phyloP scores from a whole-genome alignment of 1,140 invertebrate species.

The Pseudoatta argentina region DNA sequence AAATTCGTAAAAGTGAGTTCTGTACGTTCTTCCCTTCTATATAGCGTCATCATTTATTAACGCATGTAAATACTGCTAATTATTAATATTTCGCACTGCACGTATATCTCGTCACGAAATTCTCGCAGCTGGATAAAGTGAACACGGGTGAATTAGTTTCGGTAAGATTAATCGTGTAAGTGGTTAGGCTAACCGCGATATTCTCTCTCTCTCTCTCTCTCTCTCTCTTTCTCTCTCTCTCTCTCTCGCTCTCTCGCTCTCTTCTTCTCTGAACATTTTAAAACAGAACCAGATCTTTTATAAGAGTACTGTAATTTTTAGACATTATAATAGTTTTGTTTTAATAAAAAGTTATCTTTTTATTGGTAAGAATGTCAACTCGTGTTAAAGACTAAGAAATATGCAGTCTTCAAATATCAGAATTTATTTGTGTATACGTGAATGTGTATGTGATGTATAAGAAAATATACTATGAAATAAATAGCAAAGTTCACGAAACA shows the following conservation, averaged over 20 bases:
- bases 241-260: constrained; percentile 35
- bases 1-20: constrained; percentile 51
- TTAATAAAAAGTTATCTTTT: background rate
- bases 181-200: constrained; percentile 75
- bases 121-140: constrained; percentile 72
- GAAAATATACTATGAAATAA: background rate
- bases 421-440: background rate
- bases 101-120: constrained; percentile 16
- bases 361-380: background rate
- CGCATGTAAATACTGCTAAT: constrained; percentile 58
- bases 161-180: constrained; percentile 80
- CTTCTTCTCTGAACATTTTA: background rate
- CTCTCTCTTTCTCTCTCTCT: background rate
- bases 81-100: constrained; percentile 72
- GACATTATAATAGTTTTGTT: background rate
- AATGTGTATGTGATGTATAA: background rate
- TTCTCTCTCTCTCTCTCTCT: constrained; percentile 25
- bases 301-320: constrained; percentile 24
- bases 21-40: background rate
- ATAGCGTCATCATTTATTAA: background rate
- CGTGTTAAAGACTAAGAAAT: background rate
- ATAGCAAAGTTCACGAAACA: too few relatives aligned
- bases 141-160: constrained; percentile 82
- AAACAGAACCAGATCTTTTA: constrained; percentile 15
- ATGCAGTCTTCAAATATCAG: too few relatives aligned